Percentiles rank a stretch among this genome's conserved stretches.
phyloP scores from a whole-genome alignment of 2,888 invertebrate genomes.

The Pandemis cinnamomeana region DNA sequence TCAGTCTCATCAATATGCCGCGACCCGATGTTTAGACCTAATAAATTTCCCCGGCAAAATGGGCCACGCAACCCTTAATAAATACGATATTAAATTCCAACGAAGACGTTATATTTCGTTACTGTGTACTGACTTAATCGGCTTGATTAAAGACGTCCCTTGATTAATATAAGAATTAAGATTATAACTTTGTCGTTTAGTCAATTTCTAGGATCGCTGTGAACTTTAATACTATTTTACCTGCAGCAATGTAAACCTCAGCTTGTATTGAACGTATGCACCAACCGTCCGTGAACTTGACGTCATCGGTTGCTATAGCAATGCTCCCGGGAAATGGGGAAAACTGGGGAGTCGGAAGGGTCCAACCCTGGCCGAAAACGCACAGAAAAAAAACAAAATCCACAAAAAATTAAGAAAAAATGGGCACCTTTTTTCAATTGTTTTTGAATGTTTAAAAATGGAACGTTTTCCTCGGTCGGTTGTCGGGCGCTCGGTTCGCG shows the following conservation, averaged over 20 bases:
- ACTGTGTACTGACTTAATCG: neutral
- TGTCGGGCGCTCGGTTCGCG: slow-evolving; percentile 58
- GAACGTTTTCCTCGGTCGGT: slow-evolving; percentile 40
- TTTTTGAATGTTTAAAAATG: slow-evolving; percentile 49
- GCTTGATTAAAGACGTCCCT: neutral
- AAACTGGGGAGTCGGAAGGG: slow-evolving; percentile 46
- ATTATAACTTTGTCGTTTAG: neutral
- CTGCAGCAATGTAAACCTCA: slow-evolving; percentile 33
- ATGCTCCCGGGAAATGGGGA: slow-evolving; percentile 67
- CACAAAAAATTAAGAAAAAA: slow-evolving; percentile 47
- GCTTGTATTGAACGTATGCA: slow-evolving; percentile 78
- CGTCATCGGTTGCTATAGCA: slow-evolving; percentile 79
- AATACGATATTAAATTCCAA: slow-evolving; percentile 31
- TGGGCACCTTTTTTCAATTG: slow-evolving; percentile 58
- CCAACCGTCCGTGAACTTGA: slow-evolving; percentile 82
- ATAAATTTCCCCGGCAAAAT: slow-evolving; percentile 33
- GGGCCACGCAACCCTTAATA: slow-evolving; percentile 28
- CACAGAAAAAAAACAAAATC: slow-evolving; percentile 53
- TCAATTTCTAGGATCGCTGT: neutral
- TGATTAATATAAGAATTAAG: slow-evolving; percentile 4
- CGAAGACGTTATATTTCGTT: neutral
- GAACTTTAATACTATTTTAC: slow-evolving; percentile 22
- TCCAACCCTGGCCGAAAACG: slow-evolving; percentile 50
- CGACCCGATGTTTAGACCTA: slow-evolving; percentile 30
- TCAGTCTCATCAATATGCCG: slow-evolving; percentile 38